A percentile compares a stretch with the other conserved stretches of the same genome.
These are phyloP conservation scores for Diploscapter pachys DNA, from an alignment of 1,140 invertebrate species.

Conservation along the genomic window DNA sequence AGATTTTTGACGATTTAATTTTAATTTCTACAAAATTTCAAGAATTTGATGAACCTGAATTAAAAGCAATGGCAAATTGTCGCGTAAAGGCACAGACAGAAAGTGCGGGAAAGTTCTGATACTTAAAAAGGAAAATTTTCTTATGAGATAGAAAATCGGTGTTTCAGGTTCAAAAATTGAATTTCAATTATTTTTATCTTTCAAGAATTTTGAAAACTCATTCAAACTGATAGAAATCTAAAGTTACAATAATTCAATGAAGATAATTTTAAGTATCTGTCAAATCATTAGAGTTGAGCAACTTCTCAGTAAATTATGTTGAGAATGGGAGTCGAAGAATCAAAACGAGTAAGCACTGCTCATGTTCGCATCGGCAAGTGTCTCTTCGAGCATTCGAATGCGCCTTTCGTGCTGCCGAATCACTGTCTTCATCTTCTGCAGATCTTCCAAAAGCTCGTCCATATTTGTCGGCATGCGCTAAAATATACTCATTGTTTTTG, in stretches of 20 bases:
- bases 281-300: not conserved
- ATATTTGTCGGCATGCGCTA: constrained; percentile 58
- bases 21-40: too few relatives aligned
- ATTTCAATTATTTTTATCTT: not conserved
- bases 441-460: constrained; percentile 79
- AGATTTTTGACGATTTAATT: too few relatives aligned
- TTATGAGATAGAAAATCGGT: not conserved
- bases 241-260: not conserved
- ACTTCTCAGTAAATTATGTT: not conserved
- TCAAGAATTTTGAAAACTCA: not conserved
- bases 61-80: too few relatives aligned
- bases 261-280: not conserved
- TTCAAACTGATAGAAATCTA: not conserved
- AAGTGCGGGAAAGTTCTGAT: too few relatives aligned
- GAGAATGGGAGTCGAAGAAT: constrained; percentile 1
- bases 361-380: constrained; percentile 50
- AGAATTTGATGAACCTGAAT: too few relatives aligned
- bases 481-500: constrained; percentile 4
- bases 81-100: too few relatives aligned
- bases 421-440: constrained; percentile 83
- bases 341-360: constrained; percentile 44
- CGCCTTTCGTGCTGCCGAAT: constrained; percentile 90
- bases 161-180: not conserved
- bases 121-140: too few relatives aligned
- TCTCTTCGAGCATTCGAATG: constrained; percentile 72